phyloP scores from a whole-genome alignment of 2,797 vertebrate species.

The Eupleurogrammus muticus region DNA sequence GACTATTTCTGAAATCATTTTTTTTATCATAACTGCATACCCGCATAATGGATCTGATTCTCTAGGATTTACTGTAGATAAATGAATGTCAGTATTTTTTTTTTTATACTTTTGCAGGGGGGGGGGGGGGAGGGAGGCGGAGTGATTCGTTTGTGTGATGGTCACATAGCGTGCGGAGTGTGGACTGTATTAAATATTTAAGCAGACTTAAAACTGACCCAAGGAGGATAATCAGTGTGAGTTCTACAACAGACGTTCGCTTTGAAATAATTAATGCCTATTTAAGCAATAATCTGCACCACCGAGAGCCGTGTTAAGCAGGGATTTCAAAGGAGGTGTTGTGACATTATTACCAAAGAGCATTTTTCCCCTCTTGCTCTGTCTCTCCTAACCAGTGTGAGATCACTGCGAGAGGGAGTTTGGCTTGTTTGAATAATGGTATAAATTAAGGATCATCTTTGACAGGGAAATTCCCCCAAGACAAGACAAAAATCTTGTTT shows the following conservation, averaged over 20 bases:
- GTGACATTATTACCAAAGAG: conserved; percentile 38
- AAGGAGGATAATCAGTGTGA: conserved; percentile 46
- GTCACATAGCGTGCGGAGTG: conserved; percentile 52
- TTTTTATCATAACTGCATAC: not conserved
- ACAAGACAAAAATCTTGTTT: conserved; percentile 21
- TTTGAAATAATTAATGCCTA: conserved; percentile 49
- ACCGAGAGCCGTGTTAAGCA: conserved; percentile 6
- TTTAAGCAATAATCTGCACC: conserved; percentile 35
- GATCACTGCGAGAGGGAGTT: conserved; percentile 15
- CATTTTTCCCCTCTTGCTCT: conserved; percentile 4
- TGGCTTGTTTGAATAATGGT: conserved; percentile 3
- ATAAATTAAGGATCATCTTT: conserved; percentile 17
- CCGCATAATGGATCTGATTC: not conserved
- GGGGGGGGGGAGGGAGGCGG: conserved; percentile 6
- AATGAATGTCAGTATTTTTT: conserved; percentile 1
- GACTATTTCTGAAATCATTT: conserved; percentile 27
- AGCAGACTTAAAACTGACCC: conserved; percentile 58
- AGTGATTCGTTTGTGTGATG: conserved; percentile 53
- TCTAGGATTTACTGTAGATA: not conserved
- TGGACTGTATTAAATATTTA: conserved; percentile 59
- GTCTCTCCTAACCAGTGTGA: conserved; percentile 5
- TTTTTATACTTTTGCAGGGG: conserved; percentile 38
- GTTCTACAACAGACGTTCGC: conserved; percentile 32
- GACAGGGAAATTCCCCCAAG: conserved; percentile 26
- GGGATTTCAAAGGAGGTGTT: conserved; percentile 33